Evolutionary conservation across 2,797 vertebrate species (phyloP).

Genomic region (Sebastes hubbsi): DNA sequence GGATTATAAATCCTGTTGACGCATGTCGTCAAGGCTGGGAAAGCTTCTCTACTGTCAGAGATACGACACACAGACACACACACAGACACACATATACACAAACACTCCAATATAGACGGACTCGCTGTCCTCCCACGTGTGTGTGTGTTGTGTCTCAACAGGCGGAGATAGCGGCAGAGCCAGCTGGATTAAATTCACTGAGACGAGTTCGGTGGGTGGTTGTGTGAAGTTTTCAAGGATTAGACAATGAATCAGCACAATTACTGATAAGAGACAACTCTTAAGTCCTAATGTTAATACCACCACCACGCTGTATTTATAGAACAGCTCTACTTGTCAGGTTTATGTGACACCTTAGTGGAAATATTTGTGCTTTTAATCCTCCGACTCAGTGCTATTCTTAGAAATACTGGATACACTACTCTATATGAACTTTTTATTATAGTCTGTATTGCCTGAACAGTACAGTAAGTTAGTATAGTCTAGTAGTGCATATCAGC

Average conservation of each 20-base stretch:
- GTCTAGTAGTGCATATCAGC: not conserved
- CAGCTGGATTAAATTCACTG: conserved; percentile 52
- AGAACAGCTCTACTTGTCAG: conserved; percentile 29
- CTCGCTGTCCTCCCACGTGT: conserved; percentile 48
- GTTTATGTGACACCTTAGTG: conserved; percentile 38
- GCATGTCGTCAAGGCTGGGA: conserved; percentile 48
- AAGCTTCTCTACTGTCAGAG: conserved; percentile 30
- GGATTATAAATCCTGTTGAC: conserved; percentile 59
- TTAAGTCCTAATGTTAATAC: conserved; percentile 40
- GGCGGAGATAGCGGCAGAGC: conserved; percentile 42
- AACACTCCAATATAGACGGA: not conserved
- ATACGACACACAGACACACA: conserved; percentile 10
- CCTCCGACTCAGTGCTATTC: conserved; percentile 27
- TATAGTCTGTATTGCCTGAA: not conserved
- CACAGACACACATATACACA: conserved; percentile 1
- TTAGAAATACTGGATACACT: conserved; percentile 24
- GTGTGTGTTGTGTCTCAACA: conserved; percentile 62
- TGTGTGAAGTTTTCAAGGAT: conserved; percentile 52
- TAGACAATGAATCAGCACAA: conserved; percentile 59
- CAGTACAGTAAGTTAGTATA: not conserved
- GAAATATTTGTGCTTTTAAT: conserved; percentile 41
- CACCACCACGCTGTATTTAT: conserved; percentile 26
- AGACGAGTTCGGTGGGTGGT: conserved; percentile 4
- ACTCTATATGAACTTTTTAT: not conserved
- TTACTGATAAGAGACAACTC: conserved; percentile 45